Percentiles rank a stretch among this genome's conserved stretches.
Conservation (phyloP, 1,140 invertebrate species). For the Zaprionus gabonicus region DNA sequence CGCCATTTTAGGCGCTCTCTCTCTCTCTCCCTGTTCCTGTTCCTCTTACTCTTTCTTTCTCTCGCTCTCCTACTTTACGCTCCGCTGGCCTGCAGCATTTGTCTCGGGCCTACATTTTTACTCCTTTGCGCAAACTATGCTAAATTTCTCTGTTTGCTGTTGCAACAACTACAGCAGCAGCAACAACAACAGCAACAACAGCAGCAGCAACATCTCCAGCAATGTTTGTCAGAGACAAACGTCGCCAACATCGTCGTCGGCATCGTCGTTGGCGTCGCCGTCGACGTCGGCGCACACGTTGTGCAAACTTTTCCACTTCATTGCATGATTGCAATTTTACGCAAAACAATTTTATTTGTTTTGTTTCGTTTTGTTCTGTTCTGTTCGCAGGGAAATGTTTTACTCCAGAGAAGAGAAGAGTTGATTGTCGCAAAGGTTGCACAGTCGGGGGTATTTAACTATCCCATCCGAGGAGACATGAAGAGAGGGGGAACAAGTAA, state of each 20-base stretch:
- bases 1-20: slow-evolving; percentile 68
- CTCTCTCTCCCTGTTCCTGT: slow-evolving; percentile 1
- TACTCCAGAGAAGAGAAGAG: slow-evolving; percentile 15
- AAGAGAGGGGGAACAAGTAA: background rate
- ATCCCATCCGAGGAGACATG: background rate
- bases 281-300: slow-evolving; percentile 53
- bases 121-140: slow-evolving; percentile 32
- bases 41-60: background rate
- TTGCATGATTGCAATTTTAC: slow-evolving; percentile 81
- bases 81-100: slow-evolving; percentile 36
- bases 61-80: background rate
- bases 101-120: slow-evolving; percentile 48
- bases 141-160: slow-evolving; percentile 39
- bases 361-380: slow-evolving; percentile 63
- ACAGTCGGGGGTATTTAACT: slow-evolving; percentile 12
- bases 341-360: slow-evolving; percentile 80
- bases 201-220: slow-evolving; percentile 34
- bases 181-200: slow-evolving; percentile 35
- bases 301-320: slow-evolving; percentile 79
- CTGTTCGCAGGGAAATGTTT: slow-evolving; percentile 47
- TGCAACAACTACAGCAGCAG: slow-evolving; percentile 36
- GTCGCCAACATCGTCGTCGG: slow-evolving; percentile 31
- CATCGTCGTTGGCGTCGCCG: slow-evolving; percentile 27
- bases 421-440: slow-evolving; percentile 39
- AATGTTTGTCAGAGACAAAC: slow-evolving; percentile 58